phyloP scores from a whole-genome alignment of 2,797 vertebrate species.

The Cryptoblepharus egeriae region DNA sequence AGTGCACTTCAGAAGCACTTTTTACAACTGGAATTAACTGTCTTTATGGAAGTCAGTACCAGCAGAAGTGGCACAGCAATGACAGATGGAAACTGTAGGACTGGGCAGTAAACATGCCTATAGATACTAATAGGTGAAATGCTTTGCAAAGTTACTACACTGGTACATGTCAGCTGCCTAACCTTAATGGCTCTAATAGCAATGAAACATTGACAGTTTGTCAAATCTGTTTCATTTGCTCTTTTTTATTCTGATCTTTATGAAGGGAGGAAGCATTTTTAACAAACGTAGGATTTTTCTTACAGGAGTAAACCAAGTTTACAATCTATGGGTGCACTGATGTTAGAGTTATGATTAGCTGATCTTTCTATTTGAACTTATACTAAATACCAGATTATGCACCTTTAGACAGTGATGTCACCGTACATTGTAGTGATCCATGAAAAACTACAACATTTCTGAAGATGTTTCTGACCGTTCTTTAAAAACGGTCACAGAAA shows the following conservation, averaged over 20 bases:
- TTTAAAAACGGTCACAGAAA: conserved; percentile 20
- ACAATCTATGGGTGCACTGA: neutral
- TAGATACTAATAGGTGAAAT: neutral
- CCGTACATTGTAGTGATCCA: conserved; percentile 3
- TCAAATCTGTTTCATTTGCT: neutral
- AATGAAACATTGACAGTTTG: neutral
- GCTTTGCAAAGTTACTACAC: neutral
- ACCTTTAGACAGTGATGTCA: conserved; percentile 35
- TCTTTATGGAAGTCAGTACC: no score
- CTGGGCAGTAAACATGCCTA: neutral
- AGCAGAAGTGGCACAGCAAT: no score
- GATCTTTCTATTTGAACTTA: conserved; percentile 18
- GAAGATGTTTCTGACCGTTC: neutral
- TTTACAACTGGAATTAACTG: no score
- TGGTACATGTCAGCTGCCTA: neutral
- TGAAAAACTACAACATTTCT: conserved; percentile 36
- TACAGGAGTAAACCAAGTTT: conserved; percentile 19
- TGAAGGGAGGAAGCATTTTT: neutral
- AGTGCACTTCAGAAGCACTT: no score
- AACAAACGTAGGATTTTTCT: conserved; percentile 6
- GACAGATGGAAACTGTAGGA: no score
- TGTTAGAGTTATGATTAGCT: neutral
- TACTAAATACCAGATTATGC: conserved; percentile 14
- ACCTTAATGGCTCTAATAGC: neutral
- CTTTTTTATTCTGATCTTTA: neutral